phyloP scores from a whole-genome alignment of 92 coral and sea anemone genomes.

The Micromussa lordhowensis region DNA sequence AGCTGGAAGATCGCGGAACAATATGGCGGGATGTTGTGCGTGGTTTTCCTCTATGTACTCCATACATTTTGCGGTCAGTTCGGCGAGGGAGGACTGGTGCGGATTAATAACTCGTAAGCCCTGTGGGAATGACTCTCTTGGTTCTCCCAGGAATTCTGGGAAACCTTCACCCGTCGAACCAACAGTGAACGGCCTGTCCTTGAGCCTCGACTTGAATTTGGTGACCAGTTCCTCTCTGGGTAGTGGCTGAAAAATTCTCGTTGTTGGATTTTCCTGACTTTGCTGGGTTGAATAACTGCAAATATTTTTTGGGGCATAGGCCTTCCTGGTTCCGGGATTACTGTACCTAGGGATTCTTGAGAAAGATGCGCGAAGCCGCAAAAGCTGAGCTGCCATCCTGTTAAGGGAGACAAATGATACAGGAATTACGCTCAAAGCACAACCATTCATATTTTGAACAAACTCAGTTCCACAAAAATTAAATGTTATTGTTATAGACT shows the following conservation, averaged over 20 bases:
- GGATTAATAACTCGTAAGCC: constrained; percentile 14
- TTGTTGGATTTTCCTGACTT: constrained; percentile 5
- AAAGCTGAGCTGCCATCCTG: constrained; percentile 1
- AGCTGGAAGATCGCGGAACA: constrained; percentile 72
- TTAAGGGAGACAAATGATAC: neutral
- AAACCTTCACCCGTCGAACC: constrained; percentile 48
- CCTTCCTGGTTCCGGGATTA: neutral
- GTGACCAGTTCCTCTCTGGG: constrained; percentile 53
- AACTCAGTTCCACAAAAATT: neutral
- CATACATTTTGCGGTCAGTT: constrained; percentile 12
- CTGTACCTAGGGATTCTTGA: neutral
- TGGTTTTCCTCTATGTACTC: constrained; percentile 42
- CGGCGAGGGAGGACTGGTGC: constrained; percentile 14
- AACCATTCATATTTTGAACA: neutral
- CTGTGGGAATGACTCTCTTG: constrained; percentile 47
- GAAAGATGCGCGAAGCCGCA: neutral
- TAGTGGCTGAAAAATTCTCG: constrained; percentile 2
- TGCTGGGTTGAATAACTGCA: constrained; percentile 5
- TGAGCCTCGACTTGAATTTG: constrained; percentile 43
- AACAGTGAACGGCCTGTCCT: constrained; percentile 40
- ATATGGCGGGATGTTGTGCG: constrained; percentile 52
- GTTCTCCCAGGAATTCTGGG: constrained; percentile 66
- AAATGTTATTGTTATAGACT: too few relatives aligned
- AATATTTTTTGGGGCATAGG: neutral
- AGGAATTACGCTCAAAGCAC: too few relatives aligned